Evolutionary conservation across 2,113 vertebrate genomes (phyloP).

Genomic region (Uropsilus gracilis): DNA sequence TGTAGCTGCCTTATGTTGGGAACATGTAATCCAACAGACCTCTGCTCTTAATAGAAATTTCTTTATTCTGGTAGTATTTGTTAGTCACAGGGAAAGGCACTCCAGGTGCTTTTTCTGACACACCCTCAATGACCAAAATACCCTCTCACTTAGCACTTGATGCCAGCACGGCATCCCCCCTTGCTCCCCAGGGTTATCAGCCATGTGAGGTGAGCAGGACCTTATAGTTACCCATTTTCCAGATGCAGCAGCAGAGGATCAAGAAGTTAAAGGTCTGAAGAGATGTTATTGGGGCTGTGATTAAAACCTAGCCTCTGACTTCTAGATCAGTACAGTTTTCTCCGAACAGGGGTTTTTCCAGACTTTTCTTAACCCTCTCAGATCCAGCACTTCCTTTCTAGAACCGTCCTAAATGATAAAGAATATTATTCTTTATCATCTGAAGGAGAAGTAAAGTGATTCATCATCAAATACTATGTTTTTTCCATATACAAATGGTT

Average conservation of each 20-base stretch:
- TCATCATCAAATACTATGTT: background rate
- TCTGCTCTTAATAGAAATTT: background rate
- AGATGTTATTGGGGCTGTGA: background rate
- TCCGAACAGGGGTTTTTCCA: background rate
- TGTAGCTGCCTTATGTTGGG: background rate
- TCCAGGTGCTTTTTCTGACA: background rate
- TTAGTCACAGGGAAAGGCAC: background rate
- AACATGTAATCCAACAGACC: background rate
- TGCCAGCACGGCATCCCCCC: background rate
- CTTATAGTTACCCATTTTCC: background rate
- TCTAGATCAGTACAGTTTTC: background rate
- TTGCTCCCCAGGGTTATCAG: background rate
- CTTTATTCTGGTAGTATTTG: background rate
- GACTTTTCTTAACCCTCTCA: background rate
- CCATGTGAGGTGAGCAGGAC: background rate
- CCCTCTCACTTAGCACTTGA: background rate
- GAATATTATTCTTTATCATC: background rate
- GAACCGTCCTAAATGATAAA: background rate
- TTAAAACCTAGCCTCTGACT: background rate
- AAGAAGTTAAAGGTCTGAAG: background rate
- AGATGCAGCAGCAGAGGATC: background rate
- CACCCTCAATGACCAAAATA: background rate
- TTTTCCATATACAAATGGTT: background rate
- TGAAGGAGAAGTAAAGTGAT: background rate
- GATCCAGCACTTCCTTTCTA: background rate